Conservation (phyloP, 2,113 vertebrate genomes). For the Erythrolamprus reginae region DNA sequence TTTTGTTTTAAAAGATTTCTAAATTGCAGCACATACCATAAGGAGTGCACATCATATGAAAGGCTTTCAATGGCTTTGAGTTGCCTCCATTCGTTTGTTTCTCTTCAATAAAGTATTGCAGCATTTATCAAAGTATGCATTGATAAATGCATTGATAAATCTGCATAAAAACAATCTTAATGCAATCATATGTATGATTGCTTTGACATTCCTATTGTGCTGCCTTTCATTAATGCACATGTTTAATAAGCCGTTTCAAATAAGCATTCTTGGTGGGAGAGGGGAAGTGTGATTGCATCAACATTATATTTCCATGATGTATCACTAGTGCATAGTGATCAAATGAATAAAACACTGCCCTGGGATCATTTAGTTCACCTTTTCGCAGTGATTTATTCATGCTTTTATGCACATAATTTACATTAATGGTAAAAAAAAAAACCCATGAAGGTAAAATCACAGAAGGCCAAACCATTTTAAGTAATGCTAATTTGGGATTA, state of each 20-base stretch:
- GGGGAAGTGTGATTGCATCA: background rate
- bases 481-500: background rate
- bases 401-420: background rate
- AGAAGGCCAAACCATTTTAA: background rate
- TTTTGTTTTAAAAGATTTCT: background rate
- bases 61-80: too few relatives aligned
- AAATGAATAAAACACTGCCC: background rate
- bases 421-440: background rate
- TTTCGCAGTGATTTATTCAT: background rate
- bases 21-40: background rate
- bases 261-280: background rate
- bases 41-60: background rate
- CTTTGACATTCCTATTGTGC: background rate
- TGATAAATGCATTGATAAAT: background rate
- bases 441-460: background rate
- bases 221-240: background rate
- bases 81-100: background rate
- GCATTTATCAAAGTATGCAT: background rate
- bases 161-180: background rate
- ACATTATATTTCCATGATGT: background rate
- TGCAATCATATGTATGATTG: background rate
- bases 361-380: background rate
- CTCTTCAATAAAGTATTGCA: background rate
- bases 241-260: background rate
- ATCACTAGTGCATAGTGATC: background rate